These are phyloP conservation scores for Megatriorchis doriae DNA, from an alignment of 2,113 vertebrate species.

Conservation along the genomic window DNA sequence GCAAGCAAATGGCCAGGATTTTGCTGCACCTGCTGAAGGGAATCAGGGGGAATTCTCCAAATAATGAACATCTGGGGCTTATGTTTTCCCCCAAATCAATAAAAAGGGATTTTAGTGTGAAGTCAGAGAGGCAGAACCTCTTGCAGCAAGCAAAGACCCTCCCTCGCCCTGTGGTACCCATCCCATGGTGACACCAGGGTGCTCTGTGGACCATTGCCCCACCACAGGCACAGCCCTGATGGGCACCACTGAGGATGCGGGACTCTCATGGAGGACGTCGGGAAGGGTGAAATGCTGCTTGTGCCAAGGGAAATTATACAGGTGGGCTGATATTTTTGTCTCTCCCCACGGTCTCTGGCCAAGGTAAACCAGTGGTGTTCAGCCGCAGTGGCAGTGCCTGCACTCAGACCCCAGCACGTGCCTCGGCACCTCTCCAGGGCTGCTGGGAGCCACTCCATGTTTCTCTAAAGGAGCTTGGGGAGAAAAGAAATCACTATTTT, in stretches of 20 bases:
- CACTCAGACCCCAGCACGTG: too few relatives aligned
- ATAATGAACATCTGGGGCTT: not conserved
- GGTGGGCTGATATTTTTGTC: not conserved
- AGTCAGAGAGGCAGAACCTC: accelerated
- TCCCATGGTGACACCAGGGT: accelerated
- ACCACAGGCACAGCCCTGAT: not conserved
- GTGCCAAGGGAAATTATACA: not conserved
- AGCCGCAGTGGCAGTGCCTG: accelerated
- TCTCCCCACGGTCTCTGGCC: accelerated
- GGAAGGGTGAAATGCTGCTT: not conserved
- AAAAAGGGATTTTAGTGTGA: not conserved
- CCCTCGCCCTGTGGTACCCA: not conserved
- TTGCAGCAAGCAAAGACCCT: not conserved
- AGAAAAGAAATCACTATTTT: not conserved
- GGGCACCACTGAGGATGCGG: not conserved
- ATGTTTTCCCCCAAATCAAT: not conserved
- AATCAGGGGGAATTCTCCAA: not conserved
- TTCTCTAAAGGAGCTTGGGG: not conserved
- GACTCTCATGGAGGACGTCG: not conserved
- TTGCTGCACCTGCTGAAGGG: not conserved
- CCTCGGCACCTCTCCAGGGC: not conserved
- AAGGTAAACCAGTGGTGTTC: not conserved
- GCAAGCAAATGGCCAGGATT: not conserved
- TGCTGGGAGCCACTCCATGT: not conserved
- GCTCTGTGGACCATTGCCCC: not conserved